Evolutionary conservation across 2,113 vertebrate genomes (phyloP).

Genomic region (Nothoprocta perdicaria): DNA sequence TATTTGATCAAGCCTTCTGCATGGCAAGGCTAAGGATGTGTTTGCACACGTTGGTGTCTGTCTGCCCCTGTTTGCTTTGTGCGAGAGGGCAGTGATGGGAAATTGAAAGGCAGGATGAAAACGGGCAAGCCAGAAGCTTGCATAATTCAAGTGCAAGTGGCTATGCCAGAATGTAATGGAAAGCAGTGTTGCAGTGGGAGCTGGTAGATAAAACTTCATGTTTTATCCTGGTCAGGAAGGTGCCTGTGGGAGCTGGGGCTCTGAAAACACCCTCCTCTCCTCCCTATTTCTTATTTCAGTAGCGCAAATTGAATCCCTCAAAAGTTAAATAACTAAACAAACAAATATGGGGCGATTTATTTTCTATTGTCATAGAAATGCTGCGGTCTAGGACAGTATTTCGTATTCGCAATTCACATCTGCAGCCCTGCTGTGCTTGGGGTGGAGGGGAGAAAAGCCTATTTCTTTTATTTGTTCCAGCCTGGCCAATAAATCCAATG

Average conservation of each 20-base stretch:
- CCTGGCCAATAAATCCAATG: background rate
- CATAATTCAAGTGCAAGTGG: background rate
- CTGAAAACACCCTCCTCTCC: background rate
- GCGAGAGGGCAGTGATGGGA: background rate
- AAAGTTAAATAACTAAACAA: conserved; percentile 65
- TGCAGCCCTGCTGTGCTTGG: conserved; percentile 49
- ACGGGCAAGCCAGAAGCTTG: background rate
- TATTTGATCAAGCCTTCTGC: background rate
- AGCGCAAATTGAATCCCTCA: conserved; percentile 54
- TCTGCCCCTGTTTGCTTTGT: background rate
- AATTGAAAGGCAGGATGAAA: background rate
- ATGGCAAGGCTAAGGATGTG: background rate
- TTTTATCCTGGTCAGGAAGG: too few relatives aligned
- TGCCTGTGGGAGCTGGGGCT: background rate
- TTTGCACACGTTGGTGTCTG: background rate
- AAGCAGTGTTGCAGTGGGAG: background rate
- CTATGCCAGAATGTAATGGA: background rate
- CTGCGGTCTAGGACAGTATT: conserved; percentile 43
- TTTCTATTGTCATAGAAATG: conserved; percentile 59
- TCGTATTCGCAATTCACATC: conserved; percentile 46
- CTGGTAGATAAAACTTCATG: background rate
- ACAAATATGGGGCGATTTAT: conserved; percentile 64
- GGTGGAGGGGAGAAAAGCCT: background rate
- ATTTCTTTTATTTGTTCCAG: conserved; percentile 35
- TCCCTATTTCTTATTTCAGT: conserved; percentile 35